These are phyloP conservation scores for Arvicola amphibius DNA, from an alignment of 2,797 vertebrate genomes.

Conservation along the genomic window DNA sequence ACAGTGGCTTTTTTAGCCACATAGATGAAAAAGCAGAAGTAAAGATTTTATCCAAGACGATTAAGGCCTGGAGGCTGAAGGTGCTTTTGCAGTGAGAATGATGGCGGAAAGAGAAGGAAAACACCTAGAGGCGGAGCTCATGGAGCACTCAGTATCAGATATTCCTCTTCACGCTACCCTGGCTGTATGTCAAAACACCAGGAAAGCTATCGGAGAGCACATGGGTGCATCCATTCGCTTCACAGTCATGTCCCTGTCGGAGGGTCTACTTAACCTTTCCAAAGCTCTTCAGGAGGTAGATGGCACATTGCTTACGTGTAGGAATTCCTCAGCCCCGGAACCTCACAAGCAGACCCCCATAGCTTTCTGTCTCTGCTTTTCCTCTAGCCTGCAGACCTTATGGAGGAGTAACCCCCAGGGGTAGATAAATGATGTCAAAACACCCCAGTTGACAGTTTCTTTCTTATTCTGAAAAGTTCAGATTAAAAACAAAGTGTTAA, in stretches of 20 bases:
- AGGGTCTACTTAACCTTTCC: not conserved
- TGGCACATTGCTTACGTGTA: not conserved
- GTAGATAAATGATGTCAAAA: not conserved
- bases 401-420: rapidly evolving
- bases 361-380: not conserved
- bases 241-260: not conserved
- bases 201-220: not conserved
- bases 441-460: not conserved
- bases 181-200: not conserved
- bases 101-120: not conserved
- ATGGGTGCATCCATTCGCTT: rapidly evolving
- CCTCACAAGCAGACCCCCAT: not conserved
- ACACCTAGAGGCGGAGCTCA: rapidly evolving
- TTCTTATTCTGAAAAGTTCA: conserved; percentile 33
- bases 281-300: not conserved
- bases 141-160: not conserved
- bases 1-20: not conserved
- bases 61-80: not conserved
- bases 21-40: not conserved
- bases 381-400: not conserved
- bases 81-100: not conserved
- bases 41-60: not conserved
- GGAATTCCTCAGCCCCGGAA: not conserved
- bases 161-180: not conserved
- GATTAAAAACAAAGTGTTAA: not conserved